Evolutionary conservation across 2,797 vertebrate species (phyloP).

Genomic region (Diplodus sargus): DNA sequence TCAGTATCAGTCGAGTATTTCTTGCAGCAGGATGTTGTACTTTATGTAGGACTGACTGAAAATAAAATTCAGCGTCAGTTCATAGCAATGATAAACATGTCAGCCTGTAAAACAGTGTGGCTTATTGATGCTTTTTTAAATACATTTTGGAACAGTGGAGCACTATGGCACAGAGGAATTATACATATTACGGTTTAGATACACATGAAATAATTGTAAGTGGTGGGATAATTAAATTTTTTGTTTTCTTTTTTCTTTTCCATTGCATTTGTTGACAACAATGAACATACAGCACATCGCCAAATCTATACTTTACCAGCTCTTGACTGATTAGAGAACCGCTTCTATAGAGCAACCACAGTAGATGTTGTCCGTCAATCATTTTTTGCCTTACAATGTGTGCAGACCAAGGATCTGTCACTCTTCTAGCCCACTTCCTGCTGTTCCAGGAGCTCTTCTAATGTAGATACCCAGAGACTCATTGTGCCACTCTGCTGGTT

Average conservation of each 20-base stretch:
- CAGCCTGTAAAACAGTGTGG: background rate
- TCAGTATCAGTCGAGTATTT: no score
- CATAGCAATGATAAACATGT: background rate
- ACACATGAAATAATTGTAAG: no score
- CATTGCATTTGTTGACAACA: background rate
- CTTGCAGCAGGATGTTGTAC: background rate
- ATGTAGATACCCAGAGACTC: slow-evolving; percentile 64
- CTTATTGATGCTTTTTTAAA: background rate
- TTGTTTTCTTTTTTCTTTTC: background rate
- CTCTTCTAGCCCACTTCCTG: slow-evolving; percentile 49
- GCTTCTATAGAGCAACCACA: slow-evolving; percentile 3
- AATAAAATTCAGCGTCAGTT: background rate
- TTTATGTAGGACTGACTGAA: slow-evolving; percentile 1
- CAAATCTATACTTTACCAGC: background rate
- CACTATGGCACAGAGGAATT: background rate
- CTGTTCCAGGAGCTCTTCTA: slow-evolving; percentile 49
- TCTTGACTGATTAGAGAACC: background rate
- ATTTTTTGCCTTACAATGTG: slow-evolving; percentile 21
- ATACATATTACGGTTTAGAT: background rate
- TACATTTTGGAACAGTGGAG: background rate
- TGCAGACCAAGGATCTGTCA: slow-evolving; percentile 27
- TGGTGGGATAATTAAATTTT: background rate
- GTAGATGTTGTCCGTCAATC: slow-evolving; percentile 31
- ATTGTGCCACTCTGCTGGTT: slow-evolving; percentile 68
- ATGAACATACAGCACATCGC: background rate